These are phyloP conservation scores for Ciconia boyciana DNA, from an alignment of 2,113 vertebrate species.

Conservation along the genomic window DNA sequence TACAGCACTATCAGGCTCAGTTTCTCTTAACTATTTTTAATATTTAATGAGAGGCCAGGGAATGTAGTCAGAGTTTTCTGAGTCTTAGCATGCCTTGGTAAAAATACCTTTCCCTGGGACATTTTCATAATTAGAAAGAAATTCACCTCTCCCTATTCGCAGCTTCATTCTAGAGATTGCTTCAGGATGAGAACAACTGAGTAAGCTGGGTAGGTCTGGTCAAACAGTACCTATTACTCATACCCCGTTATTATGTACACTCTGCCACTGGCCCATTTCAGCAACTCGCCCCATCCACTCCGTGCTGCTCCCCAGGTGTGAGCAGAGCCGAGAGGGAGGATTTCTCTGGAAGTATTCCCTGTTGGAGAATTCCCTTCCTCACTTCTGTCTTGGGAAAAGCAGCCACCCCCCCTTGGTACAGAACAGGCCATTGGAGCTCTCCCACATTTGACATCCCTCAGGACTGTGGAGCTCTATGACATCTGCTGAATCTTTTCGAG, in stretches of 20 bases:
- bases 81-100: background rate
- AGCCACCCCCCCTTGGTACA: background rate
- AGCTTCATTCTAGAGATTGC: conserved; percentile 15
- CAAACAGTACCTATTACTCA: background rate
- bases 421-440: background rate
- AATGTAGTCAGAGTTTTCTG: background rate
- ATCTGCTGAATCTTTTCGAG: background rate
- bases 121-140: conserved; percentile 48
- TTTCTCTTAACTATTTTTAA: conserved; percentile 31
- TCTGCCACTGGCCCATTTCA: background rate
- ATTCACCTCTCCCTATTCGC: background rate
- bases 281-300: background rate
- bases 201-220: background rate
- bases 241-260: background rate
- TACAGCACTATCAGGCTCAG: background rate
- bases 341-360: background rate
- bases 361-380: background rate
- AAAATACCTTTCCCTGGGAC: conserved; percentile 43
- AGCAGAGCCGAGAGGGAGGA: background rate
- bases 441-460: background rate
- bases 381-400: background rate
- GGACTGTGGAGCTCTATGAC: background rate
- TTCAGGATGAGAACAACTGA: background rate
- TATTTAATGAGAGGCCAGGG: background rate
- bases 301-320: background rate